phyloP scores from a whole-genome alignment of 2,888 invertebrate species.

The Masnerella sp. region DNA sequence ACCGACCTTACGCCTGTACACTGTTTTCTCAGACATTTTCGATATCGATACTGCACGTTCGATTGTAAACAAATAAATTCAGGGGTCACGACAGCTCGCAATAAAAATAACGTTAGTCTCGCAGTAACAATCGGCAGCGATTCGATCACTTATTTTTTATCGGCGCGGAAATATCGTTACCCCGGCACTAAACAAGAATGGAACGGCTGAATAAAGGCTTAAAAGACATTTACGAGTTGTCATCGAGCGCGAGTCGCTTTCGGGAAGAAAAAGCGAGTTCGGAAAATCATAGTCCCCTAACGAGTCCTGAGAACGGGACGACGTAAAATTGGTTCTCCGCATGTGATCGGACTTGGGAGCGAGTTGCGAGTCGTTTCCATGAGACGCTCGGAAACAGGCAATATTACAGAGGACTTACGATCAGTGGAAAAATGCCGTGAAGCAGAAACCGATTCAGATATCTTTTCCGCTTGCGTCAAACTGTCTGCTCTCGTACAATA shows the following conservation, averaged over 20 bases:
- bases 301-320: constrained; percentile 33
- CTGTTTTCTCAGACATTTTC: too few relatives aligned
- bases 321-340: constrained; percentile 46
- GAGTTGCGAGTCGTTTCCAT: constrained; percentile 43
- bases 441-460: constrained; percentile 48
- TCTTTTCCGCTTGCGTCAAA: constrained; percentile 46
- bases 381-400: constrained; percentile 36
- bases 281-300: constrained; percentile 41
- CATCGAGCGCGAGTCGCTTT: constrained; percentile 29
- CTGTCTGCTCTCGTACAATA: constrained; percentile 41
- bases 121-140: constrained; percentile 3
- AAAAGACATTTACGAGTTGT: constrained; percentile 49
- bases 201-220: constrained; percentile 26
- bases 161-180: constrained; percentile 33
- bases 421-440: constrained; percentile 39
- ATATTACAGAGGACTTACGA: constrained; percentile 50
- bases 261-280: constrained; percentile 16
- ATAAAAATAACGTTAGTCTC: not conserved
- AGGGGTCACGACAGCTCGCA: too few relatives aligned
- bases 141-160: constrained; percentile 21
- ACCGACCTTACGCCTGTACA: too few relatives aligned
- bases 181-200: constrained; percentile 21
- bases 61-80: too few relatives aligned
- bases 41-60: too few relatives aligned
- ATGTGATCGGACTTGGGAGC: constrained; percentile 36